Conservation (phyloP, 2,797 vertebrate genomes). For the Pipistrellus kuhlii region DNA sequence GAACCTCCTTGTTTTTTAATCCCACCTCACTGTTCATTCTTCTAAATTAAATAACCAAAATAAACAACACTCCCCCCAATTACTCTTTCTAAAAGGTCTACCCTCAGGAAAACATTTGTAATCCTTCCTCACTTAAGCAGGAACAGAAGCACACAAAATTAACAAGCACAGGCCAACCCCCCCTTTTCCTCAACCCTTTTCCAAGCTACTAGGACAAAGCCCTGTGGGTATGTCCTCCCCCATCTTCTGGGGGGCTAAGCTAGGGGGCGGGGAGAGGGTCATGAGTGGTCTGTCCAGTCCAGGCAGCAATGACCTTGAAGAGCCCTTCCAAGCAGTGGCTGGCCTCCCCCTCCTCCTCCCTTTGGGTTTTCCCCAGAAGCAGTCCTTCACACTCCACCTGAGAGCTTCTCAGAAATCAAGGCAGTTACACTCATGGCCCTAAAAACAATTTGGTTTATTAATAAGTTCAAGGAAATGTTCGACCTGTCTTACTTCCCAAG, state of each 20-base stretch:
- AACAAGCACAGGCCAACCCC: background rate
- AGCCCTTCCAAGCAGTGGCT: background rate
- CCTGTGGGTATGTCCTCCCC: background rate
- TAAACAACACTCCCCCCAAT: background rate
- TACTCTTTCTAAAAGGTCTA: background rate
- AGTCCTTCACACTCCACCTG: background rate
- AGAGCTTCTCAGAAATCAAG: background rate
- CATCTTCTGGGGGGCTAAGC: background rate
- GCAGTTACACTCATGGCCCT: background rate
- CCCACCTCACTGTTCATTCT: background rate
- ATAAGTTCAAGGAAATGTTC: background rate
- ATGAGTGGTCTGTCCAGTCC: background rate
- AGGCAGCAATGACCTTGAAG: background rate
- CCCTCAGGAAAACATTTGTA: background rate
- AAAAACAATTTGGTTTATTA: background rate
- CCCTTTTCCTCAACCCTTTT: background rate
- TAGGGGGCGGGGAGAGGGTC: background rate
- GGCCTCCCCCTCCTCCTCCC: background rate
- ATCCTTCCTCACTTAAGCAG: background rate
- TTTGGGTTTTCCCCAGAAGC: background rate
- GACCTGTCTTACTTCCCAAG: background rate
- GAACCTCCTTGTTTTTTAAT: background rate
- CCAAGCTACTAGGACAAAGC: background rate
- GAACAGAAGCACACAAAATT: background rate
- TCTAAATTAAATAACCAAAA: background rate